Base-by-base conservation (phyloP, 2,888 invertebrate genomes). In the Ceriagrion tenellum region DNA sequence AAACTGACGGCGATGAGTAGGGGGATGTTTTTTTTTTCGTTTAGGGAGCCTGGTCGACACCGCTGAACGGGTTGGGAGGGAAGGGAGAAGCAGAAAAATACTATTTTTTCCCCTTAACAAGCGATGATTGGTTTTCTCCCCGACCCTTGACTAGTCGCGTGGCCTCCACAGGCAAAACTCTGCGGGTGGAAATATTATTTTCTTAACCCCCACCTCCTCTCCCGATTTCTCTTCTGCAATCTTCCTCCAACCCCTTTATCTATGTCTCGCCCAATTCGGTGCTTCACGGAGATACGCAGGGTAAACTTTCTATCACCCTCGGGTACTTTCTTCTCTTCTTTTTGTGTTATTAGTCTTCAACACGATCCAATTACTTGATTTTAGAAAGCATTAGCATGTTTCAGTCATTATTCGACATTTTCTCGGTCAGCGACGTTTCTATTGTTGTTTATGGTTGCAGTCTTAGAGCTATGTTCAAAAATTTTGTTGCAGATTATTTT, bases 111-210 rank as follows among this genome's bases (percentile, higher is more conserved):
- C n/a, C 35, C 16, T 35, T 81, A 81, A 81, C 81, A 26, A 81
- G 81, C 12, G 30, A 81, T 81, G 81, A 81, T 81, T 81, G 81
- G 81, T 81, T 81, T 81, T 69, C 26, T 8, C 69, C 81, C 30
- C 81, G 12, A 35, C 35, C 13, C 35, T 30, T 35, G 30, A 35
- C 8, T 35, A 3, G 81, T 81, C 81, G 81, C 81, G 81, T 81
- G 81, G 81, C 81, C 81, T 81, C 81, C 12, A n/a, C 23, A 81
- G 81, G 23, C 81, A 81, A 81, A 81, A 10, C 81, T 81, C 81
- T 81, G 81, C 35, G 81, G 81, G 81, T 81, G 81, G 81, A 81
- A 81, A 81, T 81, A 35, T 81, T 81, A 81, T 81, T 81, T 30
- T 81, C 81, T 35, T 81, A 35, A 35, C 81, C 30, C 35, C 16